Percentiles rank a stretch among this genome's conserved stretches.
phyloP scores from a whole-genome alignment of 2,113 vertebrate genomes.

The Carollia perspicillata region DNA sequence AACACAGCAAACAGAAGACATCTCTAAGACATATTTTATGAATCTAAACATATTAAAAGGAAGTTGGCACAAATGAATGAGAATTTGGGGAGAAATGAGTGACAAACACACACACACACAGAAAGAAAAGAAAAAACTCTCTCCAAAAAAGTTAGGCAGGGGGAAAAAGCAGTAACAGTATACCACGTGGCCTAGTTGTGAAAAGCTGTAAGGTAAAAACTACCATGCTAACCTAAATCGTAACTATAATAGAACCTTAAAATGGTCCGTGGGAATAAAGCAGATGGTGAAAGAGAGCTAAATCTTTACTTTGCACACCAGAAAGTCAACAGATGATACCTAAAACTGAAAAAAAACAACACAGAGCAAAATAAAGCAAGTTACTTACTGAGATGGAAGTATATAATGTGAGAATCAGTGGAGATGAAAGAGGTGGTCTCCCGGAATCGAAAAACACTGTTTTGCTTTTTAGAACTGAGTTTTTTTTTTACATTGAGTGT shows the following conservation, averaged over 20 bases:
- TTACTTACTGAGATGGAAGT: conserved; percentile 1
- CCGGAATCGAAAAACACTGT: not conserved
- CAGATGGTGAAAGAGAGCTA: not conserved
- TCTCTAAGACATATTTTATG: not conserved
- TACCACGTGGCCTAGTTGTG: not conserved
- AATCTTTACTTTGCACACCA: not conserved
- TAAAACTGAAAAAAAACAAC: conserved; percentile 37
- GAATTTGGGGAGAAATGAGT: not conserved
- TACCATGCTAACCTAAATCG: not conserved
- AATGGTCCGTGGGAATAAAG: not conserved
- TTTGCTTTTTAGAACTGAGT: not conserved
- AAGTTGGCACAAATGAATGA: not conserved
- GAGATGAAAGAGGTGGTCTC: not conserved
- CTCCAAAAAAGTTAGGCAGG: not conserved
- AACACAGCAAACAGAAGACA: not conserved
- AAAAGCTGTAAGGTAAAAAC: not conserved
- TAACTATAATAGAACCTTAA: not conserved
- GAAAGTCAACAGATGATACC: not conserved
- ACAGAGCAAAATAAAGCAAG: conserved; percentile 7
- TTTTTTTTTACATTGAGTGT: conserved; percentile 4
- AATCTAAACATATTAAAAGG: not conserved
- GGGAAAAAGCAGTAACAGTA: not conserved
- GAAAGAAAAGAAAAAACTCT: not conserved
- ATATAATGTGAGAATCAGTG: not conserved
- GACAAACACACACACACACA: not conserved